Conservation (phyloP, 2,888 invertebrate genomes). For the Liopterus haemorrhoidalis region DNA sequence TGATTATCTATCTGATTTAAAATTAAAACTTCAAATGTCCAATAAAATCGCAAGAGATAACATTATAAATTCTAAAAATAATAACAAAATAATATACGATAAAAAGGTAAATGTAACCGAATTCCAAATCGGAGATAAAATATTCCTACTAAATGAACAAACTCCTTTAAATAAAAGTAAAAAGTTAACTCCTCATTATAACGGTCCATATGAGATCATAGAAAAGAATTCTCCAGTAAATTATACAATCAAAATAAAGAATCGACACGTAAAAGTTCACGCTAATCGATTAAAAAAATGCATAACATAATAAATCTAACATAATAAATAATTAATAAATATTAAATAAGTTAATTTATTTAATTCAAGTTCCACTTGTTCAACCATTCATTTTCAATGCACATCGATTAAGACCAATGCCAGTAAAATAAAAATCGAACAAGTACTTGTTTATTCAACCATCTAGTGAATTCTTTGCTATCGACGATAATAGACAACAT, state of each 20-base stretch:
- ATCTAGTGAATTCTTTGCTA: too few relatives aligned
- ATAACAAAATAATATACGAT: constrained; percentile 28
- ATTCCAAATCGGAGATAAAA: constrained; percentile 25
- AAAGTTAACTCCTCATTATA: constrained; percentile 20
- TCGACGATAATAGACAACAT: too few relatives aligned
- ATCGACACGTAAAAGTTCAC: constrained; percentile 19
- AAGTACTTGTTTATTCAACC: too few relatives aligned
- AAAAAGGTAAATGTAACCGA: constrained; percentile 12
- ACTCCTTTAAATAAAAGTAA: constrained; percentile 13
- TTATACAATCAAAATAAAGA: constrained; percentile 24
- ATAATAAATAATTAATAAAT: too few relatives aligned
- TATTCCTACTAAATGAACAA: constrained; percentile 21
- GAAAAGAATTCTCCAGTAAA: constrained; percentile 24
- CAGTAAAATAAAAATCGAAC: too few relatives aligned
- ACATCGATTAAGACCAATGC: too few relatives aligned
- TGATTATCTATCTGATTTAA: constrained; percentile 24
- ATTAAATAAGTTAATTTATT: too few relatives aligned
- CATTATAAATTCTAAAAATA: constrained; percentile 23
- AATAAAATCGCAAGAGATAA: constrained; percentile 30
- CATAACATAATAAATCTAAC: too few relatives aligned
- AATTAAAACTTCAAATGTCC: constrained; percentile 25
- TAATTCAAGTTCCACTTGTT: too few relatives aligned
- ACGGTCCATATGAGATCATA: constrained; percentile 26
- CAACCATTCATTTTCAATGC: too few relatives aligned
- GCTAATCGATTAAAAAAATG: constrained; percentile 17